phyloP scores from a whole-genome alignment of 2,888 invertebrate species.

The Xestia xanthographa region DNA sequence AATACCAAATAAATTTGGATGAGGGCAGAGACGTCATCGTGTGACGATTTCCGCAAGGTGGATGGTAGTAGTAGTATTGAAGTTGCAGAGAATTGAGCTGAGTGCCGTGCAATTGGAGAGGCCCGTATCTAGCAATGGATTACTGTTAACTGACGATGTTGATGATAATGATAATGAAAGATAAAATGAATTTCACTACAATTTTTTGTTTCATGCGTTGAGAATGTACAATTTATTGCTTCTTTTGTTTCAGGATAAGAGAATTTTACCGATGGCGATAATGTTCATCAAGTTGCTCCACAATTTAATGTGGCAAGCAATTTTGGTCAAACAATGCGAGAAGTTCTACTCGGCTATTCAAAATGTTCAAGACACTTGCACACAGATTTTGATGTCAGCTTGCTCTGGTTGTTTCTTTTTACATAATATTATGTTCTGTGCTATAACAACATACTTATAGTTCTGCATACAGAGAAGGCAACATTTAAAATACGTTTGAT shows the following conservation, averaged over 20 bases:
- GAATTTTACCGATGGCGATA: rapidly evolving
- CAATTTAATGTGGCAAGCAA: neutral
- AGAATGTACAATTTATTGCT: neutral
- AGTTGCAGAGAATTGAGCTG: no score
- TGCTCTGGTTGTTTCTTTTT: constrained; percentile 25
- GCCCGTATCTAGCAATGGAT: no score
- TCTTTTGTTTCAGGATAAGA: neutral
- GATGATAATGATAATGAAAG: no score
- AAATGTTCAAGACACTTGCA: constrained; percentile 29
- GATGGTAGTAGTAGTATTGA: no score
- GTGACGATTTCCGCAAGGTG: no score
- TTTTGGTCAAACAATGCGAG: constrained; percentile 29
- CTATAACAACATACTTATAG: no score
- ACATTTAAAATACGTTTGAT: neutral
- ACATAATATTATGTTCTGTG: neutral
- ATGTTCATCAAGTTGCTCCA: neutral
- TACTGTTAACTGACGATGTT: no score
- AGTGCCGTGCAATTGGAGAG: no score
- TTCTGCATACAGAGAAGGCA: neutral
- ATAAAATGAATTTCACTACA: no score
- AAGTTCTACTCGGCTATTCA: constrained; percentile 35
- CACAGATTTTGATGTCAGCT: constrained; percentile 3
- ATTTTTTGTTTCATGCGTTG: no score
- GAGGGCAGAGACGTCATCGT: no score
- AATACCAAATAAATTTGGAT: no score